These are phyloP conservation scores for Sinopyrophorus schimmeli DNA, from an alignment of 2,888 invertebrate genomes.

Conservation along the genomic window DNA sequence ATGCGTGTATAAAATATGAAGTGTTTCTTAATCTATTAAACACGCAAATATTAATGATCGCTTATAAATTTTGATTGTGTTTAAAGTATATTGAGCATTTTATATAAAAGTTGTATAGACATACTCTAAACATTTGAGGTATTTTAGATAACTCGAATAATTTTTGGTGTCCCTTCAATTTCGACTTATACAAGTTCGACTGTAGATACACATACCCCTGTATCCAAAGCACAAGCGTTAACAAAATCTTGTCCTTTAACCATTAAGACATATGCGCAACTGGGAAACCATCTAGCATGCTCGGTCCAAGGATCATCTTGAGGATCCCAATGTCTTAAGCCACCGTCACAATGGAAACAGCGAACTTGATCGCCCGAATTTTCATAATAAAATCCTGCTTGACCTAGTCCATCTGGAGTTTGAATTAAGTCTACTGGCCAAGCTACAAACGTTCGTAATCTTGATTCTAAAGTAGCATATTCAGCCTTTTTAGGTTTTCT, in stretches of 20 bases:
- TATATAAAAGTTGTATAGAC: too few species aligned
- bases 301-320: constrained; percentile 92
- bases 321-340: constrained; percentile 86
- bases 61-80: too few species aligned
- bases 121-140: too few species aligned
- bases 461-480: constrained; percentile 68
- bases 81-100: too few species aligned
- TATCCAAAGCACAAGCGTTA: constrained; percentile 54
- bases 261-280: constrained; percentile 80
- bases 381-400: constrained; percentile 88
- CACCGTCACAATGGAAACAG: constrained; percentile 95
- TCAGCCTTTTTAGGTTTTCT: constrained; percentile 67
- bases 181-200: too few species aligned
- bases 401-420: constrained; percentile 74
- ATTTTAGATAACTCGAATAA: too few species aligned
- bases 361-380: constrained; percentile 76
- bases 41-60: too few species aligned
- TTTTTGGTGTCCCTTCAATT: too few species aligned
- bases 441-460: constrained; percentile 69
- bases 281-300: constrained; percentile 92
- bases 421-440: constrained; percentile 81
- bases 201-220: too few species aligned
- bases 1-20: too few species aligned
- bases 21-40: too few species aligned
- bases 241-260: constrained; percentile 83